Conservation (phyloP, 2,888 invertebrate genomes). For the Ctenicera cuprea region DNA sequence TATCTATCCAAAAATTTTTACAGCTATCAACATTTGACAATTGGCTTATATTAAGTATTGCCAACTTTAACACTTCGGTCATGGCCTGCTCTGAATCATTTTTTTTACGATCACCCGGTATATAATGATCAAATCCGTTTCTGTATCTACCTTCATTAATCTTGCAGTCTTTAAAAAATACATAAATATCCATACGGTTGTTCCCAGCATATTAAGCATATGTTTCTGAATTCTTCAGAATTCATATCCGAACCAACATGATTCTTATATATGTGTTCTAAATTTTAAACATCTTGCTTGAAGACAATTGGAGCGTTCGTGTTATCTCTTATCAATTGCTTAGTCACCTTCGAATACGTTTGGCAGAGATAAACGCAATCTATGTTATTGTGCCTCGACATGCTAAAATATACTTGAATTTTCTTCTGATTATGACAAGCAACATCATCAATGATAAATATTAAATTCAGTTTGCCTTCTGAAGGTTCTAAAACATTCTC, state of each 20-base stretch:
- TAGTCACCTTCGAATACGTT: conserved; percentile 64
- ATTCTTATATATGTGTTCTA: conserved; percentile 62
- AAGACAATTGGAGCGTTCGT: conserved; percentile 46
- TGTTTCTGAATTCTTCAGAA: conserved; percentile 60
- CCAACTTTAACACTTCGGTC: too few species aligned
- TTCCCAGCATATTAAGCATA: conserved; percentile 63
- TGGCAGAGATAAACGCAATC: conserved; percentile 65
- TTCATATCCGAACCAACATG: conserved; percentile 59
- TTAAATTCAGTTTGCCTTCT: conserved; percentile 60
- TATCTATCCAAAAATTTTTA: too few species aligned
- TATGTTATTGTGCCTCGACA: conserved; percentile 62
- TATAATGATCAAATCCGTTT: conserved; percentile 59
- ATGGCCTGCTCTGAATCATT: too few species aligned
- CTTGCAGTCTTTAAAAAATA: conserved; percentile 61
- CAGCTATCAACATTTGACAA: too few species aligned
- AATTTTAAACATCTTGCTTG: conserved; percentile 63
- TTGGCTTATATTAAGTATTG: too few species aligned
- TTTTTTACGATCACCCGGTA: too few species aligned
- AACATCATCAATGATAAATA: conserved; percentile 68
- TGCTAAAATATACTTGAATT: conserved; percentile 62
- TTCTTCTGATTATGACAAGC: conserved; percentile 61
- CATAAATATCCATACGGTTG: conserved; percentile 60
- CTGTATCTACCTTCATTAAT: conserved; percentile 63
- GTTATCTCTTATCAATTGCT: conserved; percentile 66
- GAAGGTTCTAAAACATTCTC: conserved; percentile 52